Evolutionary conservation across 2,888 invertebrate species (phyloP).

Genomic region (Trichogramma evanescens): DNA sequence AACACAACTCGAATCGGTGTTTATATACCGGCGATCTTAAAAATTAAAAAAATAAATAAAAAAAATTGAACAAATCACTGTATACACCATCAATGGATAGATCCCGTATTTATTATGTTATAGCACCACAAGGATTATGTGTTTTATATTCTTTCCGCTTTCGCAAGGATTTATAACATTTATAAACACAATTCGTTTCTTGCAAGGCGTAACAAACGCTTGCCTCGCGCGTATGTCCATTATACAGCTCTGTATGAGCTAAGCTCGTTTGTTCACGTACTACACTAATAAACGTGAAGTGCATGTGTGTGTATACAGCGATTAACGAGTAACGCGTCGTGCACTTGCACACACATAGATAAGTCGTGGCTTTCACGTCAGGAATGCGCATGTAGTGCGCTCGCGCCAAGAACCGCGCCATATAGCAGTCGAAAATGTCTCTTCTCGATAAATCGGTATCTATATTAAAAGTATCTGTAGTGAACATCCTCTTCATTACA

Average conservation of each 20-base stretch:
- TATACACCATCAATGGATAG: too few species aligned
- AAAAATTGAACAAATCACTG: too few species aligned
- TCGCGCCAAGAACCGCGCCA: too few species aligned
- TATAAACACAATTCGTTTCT: background rate
- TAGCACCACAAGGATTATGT: too few species aligned
- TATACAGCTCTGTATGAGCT: slow-evolving; percentile 6
- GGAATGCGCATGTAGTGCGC: slow-evolving; percentile 27
- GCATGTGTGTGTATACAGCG: slow-evolving; percentile 16
- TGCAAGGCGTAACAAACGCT: slow-evolving; percentile 20
- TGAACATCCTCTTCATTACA: too few species aligned
- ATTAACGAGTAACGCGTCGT: slow-evolving; percentile 15
- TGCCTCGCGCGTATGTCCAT: slow-evolving; percentile 20
- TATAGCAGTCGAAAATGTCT: too few species aligned
- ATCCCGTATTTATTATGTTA: too few species aligned
- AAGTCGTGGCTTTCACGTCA: slow-evolving; percentile 35
- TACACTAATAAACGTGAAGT: background rate
- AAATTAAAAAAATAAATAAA: too few species aligned
- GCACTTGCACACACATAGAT: background rate
- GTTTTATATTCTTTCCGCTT: slow-evolving; percentile 12
- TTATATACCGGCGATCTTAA: too few species aligned
- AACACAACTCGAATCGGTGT: too few species aligned
- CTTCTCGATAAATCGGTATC: too few species aligned
- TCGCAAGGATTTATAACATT: slow-evolving; percentile 21
- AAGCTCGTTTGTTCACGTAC: background rate
- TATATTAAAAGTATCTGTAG: too few species aligned